Evolutionary conservation across 2,113 vertebrate species (phyloP), one percentile per base, ranked within the genome.

Genomic region (Campylomormyrus tamandua): DNA sequence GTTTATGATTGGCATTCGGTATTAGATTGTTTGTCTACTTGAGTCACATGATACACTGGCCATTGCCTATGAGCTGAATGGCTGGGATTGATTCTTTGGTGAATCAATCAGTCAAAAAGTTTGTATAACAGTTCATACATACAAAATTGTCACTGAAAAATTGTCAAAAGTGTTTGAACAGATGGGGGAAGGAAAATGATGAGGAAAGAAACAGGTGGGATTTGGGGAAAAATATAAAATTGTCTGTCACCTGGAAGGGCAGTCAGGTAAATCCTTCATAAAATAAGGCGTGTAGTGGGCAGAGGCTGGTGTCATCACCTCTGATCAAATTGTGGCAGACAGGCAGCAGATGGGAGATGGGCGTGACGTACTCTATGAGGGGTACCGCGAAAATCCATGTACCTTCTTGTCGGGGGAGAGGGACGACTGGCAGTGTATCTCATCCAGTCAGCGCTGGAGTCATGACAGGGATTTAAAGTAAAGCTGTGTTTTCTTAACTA

Each of bases 381-480:
- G 35, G 13, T 39, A 80, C 13, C 13, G 6, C 15, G 74, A 42
- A 42, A 80, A 35, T 80, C 74, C 35, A n/a, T 87, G n/a, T 87
- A 53, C 85, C 48, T 52, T 56, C 49, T 6, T 2, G 35, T 80
- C 74, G 6, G 74, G 31, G 74, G 74, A 80, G 31, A 42, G 15
- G 35, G 15, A 80, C 74, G 17, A 46, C 83, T 48, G 83, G 85
- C n/a, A 19, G 50, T 8, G 45, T 48, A 56, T 53, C 49, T 13
- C 49, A n/a, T 52, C 39, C 48, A 13, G 50, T 42, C 48, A 62
- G 27, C 3, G 2, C 27, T 49, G 52, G 74, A 90, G 58, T 88
- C 42, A 39, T 83, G 52, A 88, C 45, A n/a, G 70, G 66, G 58
- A 87, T 87, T 88, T 90, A 90, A 39, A 62, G 39, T 24, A 83